Evolutionary conservation across 2,888 invertebrate species (phyloP).

Genomic region (Dioctria rufipes): DNA sequence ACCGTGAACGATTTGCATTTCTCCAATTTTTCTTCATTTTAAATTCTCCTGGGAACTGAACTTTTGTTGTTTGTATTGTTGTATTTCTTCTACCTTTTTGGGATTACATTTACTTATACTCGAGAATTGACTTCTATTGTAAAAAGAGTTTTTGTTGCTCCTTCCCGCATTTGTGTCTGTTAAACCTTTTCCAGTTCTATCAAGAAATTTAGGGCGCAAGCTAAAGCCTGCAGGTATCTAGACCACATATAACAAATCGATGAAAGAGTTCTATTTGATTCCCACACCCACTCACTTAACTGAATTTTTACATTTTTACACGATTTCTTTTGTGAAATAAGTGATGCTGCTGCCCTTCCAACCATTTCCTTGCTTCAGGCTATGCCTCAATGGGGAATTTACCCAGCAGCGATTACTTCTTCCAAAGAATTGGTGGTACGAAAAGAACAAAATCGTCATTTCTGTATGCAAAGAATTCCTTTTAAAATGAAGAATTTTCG

Average conservation of each 20-base stretch:
- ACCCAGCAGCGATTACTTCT: not conserved
- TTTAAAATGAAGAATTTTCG: not conserved
- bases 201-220: not conserved
- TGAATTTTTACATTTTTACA: constrained; percentile 16
- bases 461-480: not conserved
- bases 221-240: not conserved
- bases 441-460: constrained; percentile 7
- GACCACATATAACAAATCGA: not conserved
- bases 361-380: not conserved
- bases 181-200: not conserved
- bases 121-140: constrained; percentile 24
- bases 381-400: constrained; percentile 13
- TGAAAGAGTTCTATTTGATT: not conserved
- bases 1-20: constrained; percentile 10
- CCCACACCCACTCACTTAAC: constrained; percentile 1
- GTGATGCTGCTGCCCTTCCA: not conserved
- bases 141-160: constrained; percentile 16
- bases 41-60: not conserved
- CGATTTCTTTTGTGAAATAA: not conserved
- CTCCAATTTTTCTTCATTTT: not conserved
- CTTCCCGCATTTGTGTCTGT: not conserved
- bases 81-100: constrained; percentile 10
- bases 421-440: not conserved
- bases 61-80: not conserved
- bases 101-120: constrained; percentile 15